These are phyloP conservation scores for Phasia obesa DNA, from an alignment of 2,888 invertebrate species.

Conservation along the genomic window DNA sequence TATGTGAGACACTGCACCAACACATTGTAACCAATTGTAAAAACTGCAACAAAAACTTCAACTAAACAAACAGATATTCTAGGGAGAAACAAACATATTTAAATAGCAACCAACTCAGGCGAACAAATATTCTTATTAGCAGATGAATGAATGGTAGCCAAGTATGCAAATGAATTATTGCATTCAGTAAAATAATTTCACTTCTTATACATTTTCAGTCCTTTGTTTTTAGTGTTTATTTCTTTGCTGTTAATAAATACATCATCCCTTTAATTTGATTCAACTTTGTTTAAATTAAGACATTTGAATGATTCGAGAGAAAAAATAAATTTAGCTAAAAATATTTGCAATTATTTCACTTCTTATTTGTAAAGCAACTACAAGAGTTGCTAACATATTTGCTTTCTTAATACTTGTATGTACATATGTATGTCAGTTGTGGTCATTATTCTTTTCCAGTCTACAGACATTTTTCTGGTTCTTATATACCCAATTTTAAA, in stretches of 20 bases:
- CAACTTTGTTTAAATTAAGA: no score
- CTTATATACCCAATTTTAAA: no score
- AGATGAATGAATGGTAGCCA: constrained; percentile 69
- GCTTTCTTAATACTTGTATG: no score
- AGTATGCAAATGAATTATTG: constrained; percentile 76
- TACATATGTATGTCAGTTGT: no score
- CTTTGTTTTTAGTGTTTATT: background rate
- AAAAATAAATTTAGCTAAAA: no score
- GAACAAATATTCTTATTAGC: constrained; percentile 49
- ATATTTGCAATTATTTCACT: no score
- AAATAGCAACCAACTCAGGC: constrained; percentile 5
- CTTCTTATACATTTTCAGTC: constrained; percentile 45
- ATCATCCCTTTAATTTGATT: no score
- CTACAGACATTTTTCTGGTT: no score
- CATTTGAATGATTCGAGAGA: no score
- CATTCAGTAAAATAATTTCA: constrained; percentile 69
- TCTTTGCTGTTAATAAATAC: constrained; percentile 46
- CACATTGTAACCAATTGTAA: constrained; percentile 29
- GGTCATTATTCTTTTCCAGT: no score
- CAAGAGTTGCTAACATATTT: no score
- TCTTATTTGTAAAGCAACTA: no score
- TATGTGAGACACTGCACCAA: constrained; percentile 26
- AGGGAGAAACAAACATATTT: constrained; percentile 3
- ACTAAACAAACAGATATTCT: constrained; percentile 47
- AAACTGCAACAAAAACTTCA: constrained; percentile 5